Evolutionary conservation across 2,113 vertebrate species (phyloP), one percentile per base, ranked within the genome.

Genomic region (Actenoides lindsayi): DNA sequence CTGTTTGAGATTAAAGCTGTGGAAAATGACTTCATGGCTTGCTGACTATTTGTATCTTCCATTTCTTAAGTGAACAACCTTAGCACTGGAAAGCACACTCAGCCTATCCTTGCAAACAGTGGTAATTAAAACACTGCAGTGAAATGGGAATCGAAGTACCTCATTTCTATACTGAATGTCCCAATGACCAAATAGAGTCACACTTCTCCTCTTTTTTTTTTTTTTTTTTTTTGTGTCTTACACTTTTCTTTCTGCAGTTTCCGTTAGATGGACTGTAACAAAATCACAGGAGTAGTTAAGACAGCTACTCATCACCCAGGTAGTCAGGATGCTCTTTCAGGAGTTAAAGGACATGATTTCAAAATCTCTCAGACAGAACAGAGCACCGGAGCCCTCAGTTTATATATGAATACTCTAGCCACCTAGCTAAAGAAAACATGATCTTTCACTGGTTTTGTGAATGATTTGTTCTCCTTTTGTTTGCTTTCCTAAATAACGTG

Each of bases 261-360:
- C 70, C 42, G 5, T n/a, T 60, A 35, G 17, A 57, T 0, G 2
- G 13, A 31, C 24, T 1, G 0, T 28, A 71, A 28, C 4, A 46
- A 7, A 51, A 51, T 51, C 50, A 51, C 24, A 51, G 23, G 16
- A 35, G 16, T 44, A 50, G 19, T 8, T 44, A 51, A 57, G 41
- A 35, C 11, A 74, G 24, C 4, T 31, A 41, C 41, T 62, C 37
- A 37, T 31, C 25, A 59, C 9, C 1, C 41, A 42, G 24, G 13
- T 50, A 87, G 18, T n/a, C 41, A 59, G 41, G 53, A 50, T 48
- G 24, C 19, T 42, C 42, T 56, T 70, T 74, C 14, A 9, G 69
- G 51, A 86, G 35, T 14, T 63, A 53, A 82, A 60, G 5, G 12
- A 37, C 5, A 8, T 25, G 2, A 53, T 69, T 88, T 93, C 18